These are phyloP conservation scores for Ptilodon capucinus DNA, from an alignment of 2,888 invertebrate species.

Conservation along the genomic window DNA sequence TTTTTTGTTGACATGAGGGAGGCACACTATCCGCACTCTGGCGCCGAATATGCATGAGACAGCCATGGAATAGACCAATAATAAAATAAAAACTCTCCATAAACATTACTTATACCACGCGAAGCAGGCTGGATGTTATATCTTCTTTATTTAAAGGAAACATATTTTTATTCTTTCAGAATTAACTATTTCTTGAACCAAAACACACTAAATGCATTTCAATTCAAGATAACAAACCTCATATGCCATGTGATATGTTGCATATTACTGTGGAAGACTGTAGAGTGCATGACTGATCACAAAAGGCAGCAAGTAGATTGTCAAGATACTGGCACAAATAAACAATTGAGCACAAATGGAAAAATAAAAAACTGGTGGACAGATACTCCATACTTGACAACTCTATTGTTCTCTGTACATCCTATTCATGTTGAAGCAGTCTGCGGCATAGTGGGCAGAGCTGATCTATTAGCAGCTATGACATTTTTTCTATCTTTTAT, in stretches of 20 bases:
- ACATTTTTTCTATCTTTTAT: constrained; percentile 88
- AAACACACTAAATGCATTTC: constrained; percentile 77
- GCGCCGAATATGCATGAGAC: too few species aligned
- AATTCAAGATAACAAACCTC: constrained; percentile 91
- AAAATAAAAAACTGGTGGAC: constrained; percentile 21
- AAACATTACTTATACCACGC: too few species aligned
- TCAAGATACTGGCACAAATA: not conserved
- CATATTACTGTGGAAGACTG: constrained; percentile 49
- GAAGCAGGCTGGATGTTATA: too few species aligned
- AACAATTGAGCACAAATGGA: not conserved
- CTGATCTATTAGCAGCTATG: constrained; percentile 93
- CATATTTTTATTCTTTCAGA: too few species aligned
- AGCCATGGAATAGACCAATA: too few species aligned
- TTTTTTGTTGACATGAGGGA: too few species aligned
- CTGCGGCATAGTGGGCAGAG: constrained; percentile 95
- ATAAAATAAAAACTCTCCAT: too few species aligned
- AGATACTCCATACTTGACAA: constrained; percentile 84
- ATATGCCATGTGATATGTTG: constrained; percentile 85
- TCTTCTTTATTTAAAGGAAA: too few species aligned
- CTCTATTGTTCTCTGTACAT: constrained; percentile 93
- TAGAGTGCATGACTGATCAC: constrained; percentile 36
- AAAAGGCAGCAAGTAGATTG: constrained; percentile 6
- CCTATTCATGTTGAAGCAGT: constrained; percentile 97
- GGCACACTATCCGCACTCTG: too few species aligned
- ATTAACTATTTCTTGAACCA: constrained; percentile 85